These are phyloP conservation scores for Noctua fimbriata DNA, from an alignment of 2,888 invertebrate species.

Conservation along the genomic window DNA sequence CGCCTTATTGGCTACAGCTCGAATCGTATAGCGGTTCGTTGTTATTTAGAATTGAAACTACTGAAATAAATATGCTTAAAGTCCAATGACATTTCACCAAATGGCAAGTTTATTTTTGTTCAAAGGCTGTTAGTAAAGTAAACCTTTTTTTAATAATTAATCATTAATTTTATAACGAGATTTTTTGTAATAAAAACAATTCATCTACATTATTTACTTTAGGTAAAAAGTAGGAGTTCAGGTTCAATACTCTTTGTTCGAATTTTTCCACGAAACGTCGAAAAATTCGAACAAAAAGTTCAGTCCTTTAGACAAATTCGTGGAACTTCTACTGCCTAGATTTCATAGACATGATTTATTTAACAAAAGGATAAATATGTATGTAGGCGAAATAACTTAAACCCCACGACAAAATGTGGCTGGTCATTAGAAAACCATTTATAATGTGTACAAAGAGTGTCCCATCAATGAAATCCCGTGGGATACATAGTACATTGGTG, in stretches of 20 bases:
- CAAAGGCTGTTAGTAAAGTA: not conserved
- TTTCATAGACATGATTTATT: slow-evolving; percentile 19
- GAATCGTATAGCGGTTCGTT: not conserved
- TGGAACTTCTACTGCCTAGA: slow-evolving; percentile 19
- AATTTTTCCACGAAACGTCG: slow-evolving; percentile 9
- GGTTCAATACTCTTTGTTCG: not conserved
- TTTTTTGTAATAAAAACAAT: not conserved
- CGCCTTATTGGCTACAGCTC: not conserved
- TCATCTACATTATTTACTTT: slow-evolving; percentile 4
- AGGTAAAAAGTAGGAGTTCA: not conserved
- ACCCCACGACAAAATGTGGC: slow-evolving; percentile 51
- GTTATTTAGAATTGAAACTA: not conserved
- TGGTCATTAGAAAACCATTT: slow-evolving; percentile 73
- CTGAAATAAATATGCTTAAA: not conserved
- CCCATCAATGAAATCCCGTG: slow-evolving; percentile 51
- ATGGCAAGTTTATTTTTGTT: not conserved
- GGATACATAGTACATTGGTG: slow-evolving; percentile 32
- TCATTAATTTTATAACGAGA: not conserved
- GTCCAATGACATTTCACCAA: not conserved
- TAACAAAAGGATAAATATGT: not conserved
- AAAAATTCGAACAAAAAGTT: not conserved
- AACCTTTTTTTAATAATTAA: not conserved
- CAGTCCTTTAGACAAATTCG: slow-evolving; percentile 2
- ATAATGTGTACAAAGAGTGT: slow-evolving; percentile 67
- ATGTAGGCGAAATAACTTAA: slow-evolving; percentile 36